Evolutionary conservation across 2,113 vertebrate species (phyloP), one percentile per base, ranked within the genome.

Genomic region (Peromyscus californicus): DNA sequence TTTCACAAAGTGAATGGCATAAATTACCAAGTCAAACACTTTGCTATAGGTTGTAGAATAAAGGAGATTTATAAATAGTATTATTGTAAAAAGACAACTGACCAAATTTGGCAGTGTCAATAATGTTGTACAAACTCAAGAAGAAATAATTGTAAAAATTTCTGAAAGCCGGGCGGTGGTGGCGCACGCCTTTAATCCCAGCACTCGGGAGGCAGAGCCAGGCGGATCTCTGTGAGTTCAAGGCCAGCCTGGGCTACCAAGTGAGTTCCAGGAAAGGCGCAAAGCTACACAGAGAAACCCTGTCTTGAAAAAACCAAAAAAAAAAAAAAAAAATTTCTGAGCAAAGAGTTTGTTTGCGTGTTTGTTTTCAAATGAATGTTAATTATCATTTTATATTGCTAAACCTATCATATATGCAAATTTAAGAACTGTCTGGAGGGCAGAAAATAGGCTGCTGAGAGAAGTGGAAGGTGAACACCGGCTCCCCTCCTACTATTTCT

Each of bases 301-400:
- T n/a, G n/a, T n/a, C n/a, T n/a, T n/a, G n/a, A n/a, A n/a, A n/a
- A n/a, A n/a, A n/a, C n/a, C n/a, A n/a, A n/a, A n/a, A n/a, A n/a
- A n/a, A n/a, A n/a, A n/a, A n/a, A n/a, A n/a, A n/a, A 54, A 82
- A 82, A 45, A 74, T 78, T 91, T 85, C 39, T 96, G 19, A 67
- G 48, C 78, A 75, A 74, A 74, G 33, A 45, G 39, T 87, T 65
- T 82, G 0, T 57, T 75, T 36, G 57, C 29, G 11, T 91, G 59
- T 91, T 93, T 95, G 8, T 54, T 86, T 97, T 93, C 75, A 94
- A 85, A 48, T 86, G 76, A 13, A 78, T 95, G 19, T 0, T 48
- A 67, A 16, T 19, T 72, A 63, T 74, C 11, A 61, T 78, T 15
- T 72, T 86, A 57, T 33, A 79, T 80, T 70, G 45, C n/a, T 86